Evolutionary conservation across 2,888 invertebrate genomes (phyloP), one percentile per base, ranked within the genome.

Genomic region (Dyspetes luteomarginatus): DNA sequence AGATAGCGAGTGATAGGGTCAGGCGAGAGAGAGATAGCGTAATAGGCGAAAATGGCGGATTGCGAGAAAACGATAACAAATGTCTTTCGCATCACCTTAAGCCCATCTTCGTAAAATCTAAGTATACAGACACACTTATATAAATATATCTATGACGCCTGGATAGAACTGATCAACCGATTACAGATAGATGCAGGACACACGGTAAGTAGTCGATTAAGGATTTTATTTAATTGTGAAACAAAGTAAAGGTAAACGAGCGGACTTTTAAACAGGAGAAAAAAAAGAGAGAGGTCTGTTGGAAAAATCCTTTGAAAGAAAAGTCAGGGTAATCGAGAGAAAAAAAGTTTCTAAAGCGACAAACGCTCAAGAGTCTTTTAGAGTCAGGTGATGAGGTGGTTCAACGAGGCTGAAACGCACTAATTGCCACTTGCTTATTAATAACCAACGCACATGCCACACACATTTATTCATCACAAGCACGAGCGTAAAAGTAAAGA

Each of bases 11-110:
- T n/a, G n/a, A n/a, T n/a, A n/a, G n/a, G n/a, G n/a, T n/a, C n/a
- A n/a, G n/a, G n/a, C n/a, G n/a, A n/a, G n/a, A n/a, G n/a, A n/a
- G n/a, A n/a, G n/a, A n/a, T n/a, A n/a, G n/a, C n/a, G n/a, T n/a
- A n/a, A n/a, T n/a, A n/a, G n/a, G n/a, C n/a, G n/a, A n/a, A n/a
- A n/a, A n/a, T n/a, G n/a, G n/a, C n/a, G n/a, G n/a, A n/a, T n/a
- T n/a, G n/a, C n/a, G n/a, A n/a, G 87, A 86, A 85, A 87, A 87
- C 90, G 90, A 90, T n/a, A 91, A 91, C 91, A 90, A 91, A 90
- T 89, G 87, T 88, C 76, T 85, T 89, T 88, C n/a, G n/a, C n/a
- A n/a, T n/a, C n/a, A n/a, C n/a, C n/a, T n/a, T n/a, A n/a, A n/a
- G n/a, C n/a, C n/a, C n/a, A n/a, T n/a, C 88, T 89, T 90, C 83